Conservation (phyloP, 2,113 vertebrate species). For the Heterotis niloticus region DNA sequence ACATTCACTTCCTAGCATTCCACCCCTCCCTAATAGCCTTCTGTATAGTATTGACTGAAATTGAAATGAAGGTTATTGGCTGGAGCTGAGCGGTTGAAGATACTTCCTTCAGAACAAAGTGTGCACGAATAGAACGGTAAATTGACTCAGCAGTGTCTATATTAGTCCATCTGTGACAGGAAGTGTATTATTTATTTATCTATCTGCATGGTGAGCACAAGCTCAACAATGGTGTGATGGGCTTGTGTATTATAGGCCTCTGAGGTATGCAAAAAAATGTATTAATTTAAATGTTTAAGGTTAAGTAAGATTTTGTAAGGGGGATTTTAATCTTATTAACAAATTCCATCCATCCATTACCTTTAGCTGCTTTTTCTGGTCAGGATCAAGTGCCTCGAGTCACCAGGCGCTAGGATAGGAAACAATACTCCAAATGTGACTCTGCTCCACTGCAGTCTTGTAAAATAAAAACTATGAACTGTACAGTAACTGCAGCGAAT, state of each 20-base stretch:
- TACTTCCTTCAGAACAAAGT: conserved; percentile 9
- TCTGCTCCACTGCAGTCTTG: too few relatives aligned
- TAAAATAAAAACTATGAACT: too few relatives aligned
- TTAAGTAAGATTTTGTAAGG: too few relatives aligned
- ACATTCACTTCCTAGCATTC: not conserved
- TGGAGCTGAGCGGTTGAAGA: not conserved
- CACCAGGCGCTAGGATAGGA: too few relatives aligned
- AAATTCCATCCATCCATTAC: too few relatives aligned
- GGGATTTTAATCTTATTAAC: too few relatives aligned
- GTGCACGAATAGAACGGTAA: not conserved
- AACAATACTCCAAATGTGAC: too few relatives aligned
- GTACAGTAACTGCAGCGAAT: too few relatives aligned
- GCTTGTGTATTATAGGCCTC: not conserved
- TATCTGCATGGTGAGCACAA: not conserved
- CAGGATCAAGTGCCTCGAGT: too few relatives aligned
- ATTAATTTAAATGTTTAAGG: too few relatives aligned
- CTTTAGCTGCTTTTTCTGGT: too few relatives aligned
- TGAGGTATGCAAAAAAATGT: too few relatives aligned
- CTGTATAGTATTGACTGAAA: conserved; percentile 10
- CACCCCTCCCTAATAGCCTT: conserved; percentile 13
- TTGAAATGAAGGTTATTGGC: not conserved
- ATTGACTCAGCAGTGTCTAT: not conserved
- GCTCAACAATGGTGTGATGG: not conserved
- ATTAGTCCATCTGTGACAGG: not conserved
- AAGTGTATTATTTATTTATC: conserved; percentile 11